phyloP scores from a whole-genome alignment of 2,888 invertebrate species.

The Ellobium chinense region DNA sequence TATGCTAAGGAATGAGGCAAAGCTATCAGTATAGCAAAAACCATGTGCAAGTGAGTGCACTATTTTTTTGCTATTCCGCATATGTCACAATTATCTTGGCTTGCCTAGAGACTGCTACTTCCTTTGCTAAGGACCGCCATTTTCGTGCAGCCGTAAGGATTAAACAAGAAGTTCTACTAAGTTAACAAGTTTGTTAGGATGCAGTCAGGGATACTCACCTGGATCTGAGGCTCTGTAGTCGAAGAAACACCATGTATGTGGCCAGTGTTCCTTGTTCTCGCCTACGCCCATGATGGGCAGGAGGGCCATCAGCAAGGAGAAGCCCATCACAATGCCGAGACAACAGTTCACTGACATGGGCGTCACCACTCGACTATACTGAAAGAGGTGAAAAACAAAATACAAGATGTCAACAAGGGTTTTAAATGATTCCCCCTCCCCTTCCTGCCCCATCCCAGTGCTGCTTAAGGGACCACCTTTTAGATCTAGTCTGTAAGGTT shows the following conservation, averaged over 20 bases:
- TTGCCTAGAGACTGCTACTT: no score
- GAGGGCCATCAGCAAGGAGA: constrained; percentile 23
- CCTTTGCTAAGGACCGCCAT: constrained; percentile 68
- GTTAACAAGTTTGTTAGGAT: not conserved
- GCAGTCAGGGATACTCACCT: constrained; percentile 8
- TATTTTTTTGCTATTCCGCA: no score
- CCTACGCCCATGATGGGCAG: constrained; percentile 61
- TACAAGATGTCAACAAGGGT: no score
- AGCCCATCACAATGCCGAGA: constrained; percentile 28
- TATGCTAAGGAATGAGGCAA: no score
- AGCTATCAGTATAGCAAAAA: no score
- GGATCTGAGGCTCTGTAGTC: constrained; percentile 53
- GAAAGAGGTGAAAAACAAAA: not conserved
- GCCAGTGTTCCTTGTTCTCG: constrained; percentile 73
- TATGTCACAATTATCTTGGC: no score
- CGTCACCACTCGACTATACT: constrained; percentile 30
- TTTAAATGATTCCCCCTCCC: no score
- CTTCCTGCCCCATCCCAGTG: no score
- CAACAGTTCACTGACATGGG: constrained; percentile 25
- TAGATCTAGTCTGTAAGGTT: no score
- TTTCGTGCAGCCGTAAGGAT: constrained; percentile 63
- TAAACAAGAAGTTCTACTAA: not conserved
- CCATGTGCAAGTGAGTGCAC: no score
- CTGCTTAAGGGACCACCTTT: no score
- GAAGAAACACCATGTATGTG: constrained; percentile 79